Conservation (phyloP, 35 echinoderm and acorn worm genomes). For the Diadema setosum region DNA sequence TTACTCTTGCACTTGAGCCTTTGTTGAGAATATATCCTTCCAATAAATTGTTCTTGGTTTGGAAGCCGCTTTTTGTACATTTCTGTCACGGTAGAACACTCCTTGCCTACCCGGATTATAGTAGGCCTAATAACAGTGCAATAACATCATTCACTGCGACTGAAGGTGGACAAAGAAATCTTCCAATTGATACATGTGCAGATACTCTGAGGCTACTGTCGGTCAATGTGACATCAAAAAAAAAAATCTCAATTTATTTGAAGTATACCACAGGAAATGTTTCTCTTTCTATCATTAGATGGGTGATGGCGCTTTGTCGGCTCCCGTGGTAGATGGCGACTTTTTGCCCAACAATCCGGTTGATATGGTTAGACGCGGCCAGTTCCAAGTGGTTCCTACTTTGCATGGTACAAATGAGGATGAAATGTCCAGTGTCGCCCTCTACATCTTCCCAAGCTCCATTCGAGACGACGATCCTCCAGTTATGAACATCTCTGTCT, state of each 20-base stretch:
- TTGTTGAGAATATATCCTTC: too few relatives aligned
- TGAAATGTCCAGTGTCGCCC: background rate
- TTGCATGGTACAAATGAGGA: background rate
- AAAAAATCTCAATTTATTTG: background rate
- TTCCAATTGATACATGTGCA: background rate
- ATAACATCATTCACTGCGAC: background rate
- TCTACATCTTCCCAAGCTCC: background rate
- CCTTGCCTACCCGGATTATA: background rate
- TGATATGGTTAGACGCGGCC: constrained; percentile 1
- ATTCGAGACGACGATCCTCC: background rate
- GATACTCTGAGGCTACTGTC: background rate
- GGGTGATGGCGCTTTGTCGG: background rate
- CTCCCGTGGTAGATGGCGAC: background rate
- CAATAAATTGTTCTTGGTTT: too few relatives aligned
- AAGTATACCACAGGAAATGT: background rate
- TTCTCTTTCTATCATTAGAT: background rate
- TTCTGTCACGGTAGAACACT: too few relatives aligned
- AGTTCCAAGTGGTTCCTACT: background rate
- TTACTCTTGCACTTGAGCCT: too few relatives aligned
- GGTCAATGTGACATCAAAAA: background rate
- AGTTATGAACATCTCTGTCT: background rate
- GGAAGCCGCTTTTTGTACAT: too few relatives aligned
- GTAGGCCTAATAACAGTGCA: background rate
- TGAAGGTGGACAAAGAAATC: background rate
- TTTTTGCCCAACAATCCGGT: background rate